Percentiles rank a stretch among this genome's conserved stretches.
Evolutionary conservation across 1,140 invertebrate genomes (phyloP).

Genomic region (Cherax destructor): DNA sequence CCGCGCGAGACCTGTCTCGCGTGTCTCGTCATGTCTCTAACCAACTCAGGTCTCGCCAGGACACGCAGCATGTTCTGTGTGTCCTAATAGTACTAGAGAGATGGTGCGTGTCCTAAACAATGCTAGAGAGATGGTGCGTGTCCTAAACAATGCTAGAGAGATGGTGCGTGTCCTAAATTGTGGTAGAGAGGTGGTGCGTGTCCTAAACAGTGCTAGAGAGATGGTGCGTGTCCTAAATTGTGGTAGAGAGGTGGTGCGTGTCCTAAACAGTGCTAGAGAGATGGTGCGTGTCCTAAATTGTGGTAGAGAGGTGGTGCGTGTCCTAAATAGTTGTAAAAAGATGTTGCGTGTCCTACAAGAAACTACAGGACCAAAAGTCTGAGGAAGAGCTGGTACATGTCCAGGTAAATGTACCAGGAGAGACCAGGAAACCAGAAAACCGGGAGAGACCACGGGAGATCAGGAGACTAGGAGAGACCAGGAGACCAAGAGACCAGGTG

Average conservation of each 20-base stretch:
- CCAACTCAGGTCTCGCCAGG: too few relatives aligned
- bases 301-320: background rate
- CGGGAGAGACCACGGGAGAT: too few relatives aligned
- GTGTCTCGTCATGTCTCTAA: too few relatives aligned
- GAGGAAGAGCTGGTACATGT: background rate
- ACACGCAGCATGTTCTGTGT: too few relatives aligned
- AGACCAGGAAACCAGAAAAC: too few relatives aligned
- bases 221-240: too few relatives aligned
- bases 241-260: background rate
- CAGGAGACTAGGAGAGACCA: too few relatives aligned
- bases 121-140: background rate
- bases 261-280: too few relatives aligned
- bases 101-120: background rate
- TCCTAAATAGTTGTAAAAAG: background rate
- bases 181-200: background rate
- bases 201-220: too few relatives aligned
- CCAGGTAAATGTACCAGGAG: too few relatives aligned
- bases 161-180: background rate
- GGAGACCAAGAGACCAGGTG: too few relatives aligned
- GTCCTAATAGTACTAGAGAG: background rate
- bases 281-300: too few relatives aligned
- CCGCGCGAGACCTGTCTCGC: slow-evolving; percentile 35
- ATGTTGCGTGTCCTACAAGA: background rate
- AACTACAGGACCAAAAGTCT: background rate
- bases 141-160: background rate